phyloP scores from a whole-genome alignment of 1,140 invertebrate genomes.

The Drosophila novamexicana region DNA sequence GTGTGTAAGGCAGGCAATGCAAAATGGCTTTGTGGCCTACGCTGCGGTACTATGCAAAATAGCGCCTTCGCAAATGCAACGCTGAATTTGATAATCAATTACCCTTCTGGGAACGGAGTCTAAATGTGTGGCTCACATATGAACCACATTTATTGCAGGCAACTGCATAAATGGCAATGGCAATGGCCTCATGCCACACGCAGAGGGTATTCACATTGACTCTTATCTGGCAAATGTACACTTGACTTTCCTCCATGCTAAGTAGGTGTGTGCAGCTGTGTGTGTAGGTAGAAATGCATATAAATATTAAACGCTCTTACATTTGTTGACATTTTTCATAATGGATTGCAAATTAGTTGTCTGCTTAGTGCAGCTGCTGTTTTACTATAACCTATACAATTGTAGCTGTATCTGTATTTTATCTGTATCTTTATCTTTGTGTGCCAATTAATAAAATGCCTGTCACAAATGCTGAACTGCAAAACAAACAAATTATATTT shows the following conservation, averaged over 20 bases:
- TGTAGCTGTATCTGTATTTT: conserved; percentile 8
- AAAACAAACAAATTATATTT: conserved; percentile 33
- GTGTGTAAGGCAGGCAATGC: conserved; percentile 16
- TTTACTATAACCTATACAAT: background rate
- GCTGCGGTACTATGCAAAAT: conserved; percentile 29
- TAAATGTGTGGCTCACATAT: conserved; percentile 46
- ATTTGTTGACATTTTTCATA: conserved; percentile 74
- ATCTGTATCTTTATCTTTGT: conserved; percentile 6
- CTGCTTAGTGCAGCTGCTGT: conserved; percentile 57
- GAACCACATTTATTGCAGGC: conserved; percentile 61
- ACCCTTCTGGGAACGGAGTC: conserved; percentile 45
- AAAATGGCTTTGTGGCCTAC: conserved; percentile 44
- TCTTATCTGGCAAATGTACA: conserved; percentile 16
- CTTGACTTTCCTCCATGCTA: conserved; percentile 28
- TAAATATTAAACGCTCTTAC: conserved; percentile 63
- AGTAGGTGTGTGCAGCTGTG: background rate
- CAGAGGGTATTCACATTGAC: conserved; percentile 29
- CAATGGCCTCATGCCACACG: conserved; percentile 41
- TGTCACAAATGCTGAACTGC: conserved; percentile 22
- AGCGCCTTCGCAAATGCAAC: conserved; percentile 57
- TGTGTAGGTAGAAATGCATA: conserved; percentile 44
- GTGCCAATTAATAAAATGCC: conserved; percentile 50
- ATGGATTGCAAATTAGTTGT: conserved; percentile 76
- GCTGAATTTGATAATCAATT: conserved; percentile 81
- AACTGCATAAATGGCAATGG: conserved; percentile 46